Conservation (phyloP, 2,797 vertebrate genomes). For the Tangara arthus region DNA sequence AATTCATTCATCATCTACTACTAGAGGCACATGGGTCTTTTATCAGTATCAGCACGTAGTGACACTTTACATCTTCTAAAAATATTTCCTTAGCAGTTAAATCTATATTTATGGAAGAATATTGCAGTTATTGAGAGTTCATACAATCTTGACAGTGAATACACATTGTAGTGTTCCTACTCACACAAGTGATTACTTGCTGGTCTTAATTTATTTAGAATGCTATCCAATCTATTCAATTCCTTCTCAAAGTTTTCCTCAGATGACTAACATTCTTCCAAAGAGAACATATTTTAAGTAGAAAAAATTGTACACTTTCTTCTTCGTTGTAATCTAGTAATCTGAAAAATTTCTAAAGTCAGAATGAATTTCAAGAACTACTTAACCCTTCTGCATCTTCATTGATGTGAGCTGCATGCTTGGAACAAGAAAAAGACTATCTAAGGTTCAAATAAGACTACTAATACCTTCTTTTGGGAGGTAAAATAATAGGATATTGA, state of each 20-base stretch:
- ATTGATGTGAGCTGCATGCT: background rate
- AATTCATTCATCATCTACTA: background rate
- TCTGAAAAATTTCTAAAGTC: background rate
- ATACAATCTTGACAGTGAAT: background rate
- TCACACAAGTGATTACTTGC: background rate
- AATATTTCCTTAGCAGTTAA: background rate
- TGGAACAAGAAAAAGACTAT: background rate
- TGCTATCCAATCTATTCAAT: background rate
- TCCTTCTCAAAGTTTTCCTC: background rate
- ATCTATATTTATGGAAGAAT: background rate
- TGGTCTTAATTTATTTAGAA: background rate
- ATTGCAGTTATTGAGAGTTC: background rate
- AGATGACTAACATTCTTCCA: background rate
- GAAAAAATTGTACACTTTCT: background rate
- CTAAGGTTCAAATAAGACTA: background rate
- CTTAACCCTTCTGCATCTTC: background rate
- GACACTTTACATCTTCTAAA: background rate
- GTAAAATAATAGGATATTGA: background rate
- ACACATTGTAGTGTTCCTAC: background rate
- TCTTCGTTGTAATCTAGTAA: background rate
- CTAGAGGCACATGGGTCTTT: background rate
- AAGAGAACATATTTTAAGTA: background rate
- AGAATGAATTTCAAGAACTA: background rate
- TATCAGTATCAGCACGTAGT: background rate
- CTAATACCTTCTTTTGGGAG: background rate